These are phyloP conservation scores for Drosophila grimshawi DNA, from an alignment of 1,140 invertebrate genomes.

Conservation along the genomic window DNA sequence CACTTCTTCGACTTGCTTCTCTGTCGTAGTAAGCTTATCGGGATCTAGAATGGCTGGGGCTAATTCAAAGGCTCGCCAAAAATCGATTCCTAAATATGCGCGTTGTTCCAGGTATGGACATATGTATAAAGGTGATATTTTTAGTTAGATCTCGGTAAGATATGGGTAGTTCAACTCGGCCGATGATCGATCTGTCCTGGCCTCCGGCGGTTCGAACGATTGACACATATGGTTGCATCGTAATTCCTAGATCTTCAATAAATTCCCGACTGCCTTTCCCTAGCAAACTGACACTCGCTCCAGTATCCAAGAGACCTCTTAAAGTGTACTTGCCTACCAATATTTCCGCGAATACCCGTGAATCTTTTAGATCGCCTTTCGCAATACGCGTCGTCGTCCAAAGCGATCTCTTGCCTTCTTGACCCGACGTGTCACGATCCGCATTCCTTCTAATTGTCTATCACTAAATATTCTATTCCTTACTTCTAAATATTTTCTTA, in stretches of 20 bases:
- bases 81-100: no score
- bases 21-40: no score
- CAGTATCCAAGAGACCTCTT: background rate
- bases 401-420: background rate
- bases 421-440: no score
- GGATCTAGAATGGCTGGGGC: no score
- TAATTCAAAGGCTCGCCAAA: no score
- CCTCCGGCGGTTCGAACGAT: background rate
- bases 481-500: background rate
- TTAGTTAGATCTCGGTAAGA: background rate
- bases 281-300: background rate
- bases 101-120: no score
- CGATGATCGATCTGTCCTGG: background rate
- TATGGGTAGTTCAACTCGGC: background rate
- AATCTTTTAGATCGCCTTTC: background rate
- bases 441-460: no score
- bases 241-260: background rate
- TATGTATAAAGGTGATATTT: no score
- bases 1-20: no score
- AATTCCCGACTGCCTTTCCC: background rate
- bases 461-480: background rate
- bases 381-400: background rate
- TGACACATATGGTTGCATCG: background rate
- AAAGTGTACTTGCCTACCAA: background rate
- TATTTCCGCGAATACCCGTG: background rate